phyloP scores from a whole-genome alignment of 2,113 vertebrate species.

The Pogona vitticeps region DNA sequence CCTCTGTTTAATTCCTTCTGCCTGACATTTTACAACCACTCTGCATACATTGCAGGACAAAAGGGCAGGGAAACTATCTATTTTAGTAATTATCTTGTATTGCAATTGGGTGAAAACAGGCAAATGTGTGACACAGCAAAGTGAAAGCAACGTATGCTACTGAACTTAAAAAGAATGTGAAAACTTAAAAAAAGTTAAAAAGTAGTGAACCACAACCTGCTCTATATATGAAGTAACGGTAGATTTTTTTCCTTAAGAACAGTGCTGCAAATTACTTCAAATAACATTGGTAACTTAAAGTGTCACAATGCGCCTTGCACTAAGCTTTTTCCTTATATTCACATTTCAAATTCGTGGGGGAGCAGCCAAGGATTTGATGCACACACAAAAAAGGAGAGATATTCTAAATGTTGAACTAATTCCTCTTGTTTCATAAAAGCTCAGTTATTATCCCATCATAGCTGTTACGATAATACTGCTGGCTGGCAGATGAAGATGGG shows the following conservation, averaged over 20 bases:
- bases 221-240: slow-evolving; percentile 18
- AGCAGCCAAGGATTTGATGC: slow-evolving; percentile 24
- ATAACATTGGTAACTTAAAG: neutral
- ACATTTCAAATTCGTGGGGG: slow-evolving; percentile 1
- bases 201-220: slow-evolving; percentile 53
- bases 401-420: slow-evolving; percentile 14
- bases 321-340: slow-evolving; percentile 37
- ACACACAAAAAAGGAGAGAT: slow-evolving; percentile 24
- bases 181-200: slow-evolving; percentile 56
- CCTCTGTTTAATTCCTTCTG: slow-evolving; percentile 29
- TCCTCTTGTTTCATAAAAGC: slow-evolving; percentile 53
- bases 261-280: slow-evolving; percentile 29
- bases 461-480: slow-evolving; percentile 61
- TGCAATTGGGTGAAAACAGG: slow-evolving; percentile 76
- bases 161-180: slow-evolving; percentile 62
- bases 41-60: slow-evolving; percentile 68
- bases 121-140: slow-evolving; percentile 71
- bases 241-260: slow-evolving; percentile 17
- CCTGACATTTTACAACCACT: slow-evolving; percentile 68
- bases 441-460: slow-evolving; percentile 34
- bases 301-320: slow-evolving; percentile 32
- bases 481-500: slow-evolving; percentile 65
- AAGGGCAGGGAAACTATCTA: slow-evolving; percentile 72
- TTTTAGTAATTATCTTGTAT: slow-evolving; percentile 64
- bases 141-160: slow-evolving; percentile 69